Conservation (phyloP, 2,113 vertebrate species). For the Cheilinus undulatus region DNA sequence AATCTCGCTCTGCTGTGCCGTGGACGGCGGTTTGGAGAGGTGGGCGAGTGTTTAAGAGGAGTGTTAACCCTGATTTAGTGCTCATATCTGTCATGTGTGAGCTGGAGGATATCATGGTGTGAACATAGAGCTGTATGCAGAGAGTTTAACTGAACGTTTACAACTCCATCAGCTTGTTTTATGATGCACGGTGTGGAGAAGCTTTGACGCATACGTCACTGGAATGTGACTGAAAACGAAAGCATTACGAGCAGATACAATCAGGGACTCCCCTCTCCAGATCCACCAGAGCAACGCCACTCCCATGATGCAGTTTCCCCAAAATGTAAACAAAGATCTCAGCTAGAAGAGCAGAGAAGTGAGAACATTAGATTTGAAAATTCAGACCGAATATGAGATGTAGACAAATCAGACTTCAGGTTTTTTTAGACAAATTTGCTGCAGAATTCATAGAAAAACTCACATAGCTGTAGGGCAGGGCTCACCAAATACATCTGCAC, state of each 20-base stretch:
- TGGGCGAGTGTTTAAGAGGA: slow-evolving; percentile 44
- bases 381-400: too few species aligned
- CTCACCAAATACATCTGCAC: too few species aligned
- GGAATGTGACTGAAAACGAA: too few species aligned
- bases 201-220: too few species aligned
- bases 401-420: too few species aligned
- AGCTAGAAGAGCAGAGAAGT: too few species aligned
- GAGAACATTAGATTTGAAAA: too few species aligned
- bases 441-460: too few species aligned
- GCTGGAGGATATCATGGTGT: slow-evolving; percentile 8
- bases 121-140: not conserved
- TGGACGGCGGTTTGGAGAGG: slow-evolving; percentile 49
- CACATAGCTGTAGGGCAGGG: too few species aligned
- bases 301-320: not conserved
- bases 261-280: not conserved
- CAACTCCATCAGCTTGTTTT: not conserved
- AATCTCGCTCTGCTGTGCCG: slow-evolving; percentile 36
- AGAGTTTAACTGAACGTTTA: not conserved
- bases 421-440: too few species aligned
- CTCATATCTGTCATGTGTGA: slow-evolving; percentile 13
- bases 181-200: too few species aligned
- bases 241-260: not conserved
- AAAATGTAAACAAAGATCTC: not conserved
- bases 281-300: not conserved
- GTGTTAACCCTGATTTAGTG: slow-evolving; percentile 56